Base-by-base conservation (phyloP, 1,140 invertebrate genomes). In the Drosophila watanabei region DNA sequence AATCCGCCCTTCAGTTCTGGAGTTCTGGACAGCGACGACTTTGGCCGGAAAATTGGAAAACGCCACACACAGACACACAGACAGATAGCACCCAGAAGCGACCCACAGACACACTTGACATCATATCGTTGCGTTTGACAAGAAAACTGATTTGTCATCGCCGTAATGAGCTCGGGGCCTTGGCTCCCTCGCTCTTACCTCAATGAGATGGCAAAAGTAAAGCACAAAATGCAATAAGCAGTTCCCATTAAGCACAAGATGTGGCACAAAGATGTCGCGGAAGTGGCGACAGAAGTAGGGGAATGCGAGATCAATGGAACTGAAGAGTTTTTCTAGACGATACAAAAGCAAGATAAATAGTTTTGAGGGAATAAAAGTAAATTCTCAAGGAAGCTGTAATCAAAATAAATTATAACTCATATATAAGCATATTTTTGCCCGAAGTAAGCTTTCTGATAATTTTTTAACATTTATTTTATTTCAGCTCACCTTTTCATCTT, bases 61-160 rank as follows among this genome's bases (percentile, higher is more conserved):
- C 75, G 84, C 85, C 70, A 82, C 75, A 82, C 72, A 57, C 37
- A 28, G 28, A 33, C 24, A 13, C 5, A 11, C 30, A 52, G 16
- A 28, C 18, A 46, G 11, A 30, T 11, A 37, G 35, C 13, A 13
- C 35, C 11, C 51, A 35, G 52, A 16, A 24, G 62, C 30, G 20
- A 28, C 28, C 65, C 65, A 52, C 66, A 73, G 66, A 78, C 57
- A 87, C 82, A 80, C 70, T 88, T 88, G 80, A 80, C 85, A 73
- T 73, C 75, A 48, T 71, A 52, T 52, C 66, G 75, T 76, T 88
- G 80, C 66, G 68, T 85, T 89, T 88, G 85, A 90, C 85, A 88
- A 64, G 85, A 89, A 88, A 89, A 89, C 85, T 90, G 85, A 89
- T 89, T 89, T 89, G 86, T 89, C 85, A 89, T 89, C 48, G 69